Base-by-base conservation (phyloP, 2,888 invertebrate genomes). In the Epistrophe grossulariae region DNA sequence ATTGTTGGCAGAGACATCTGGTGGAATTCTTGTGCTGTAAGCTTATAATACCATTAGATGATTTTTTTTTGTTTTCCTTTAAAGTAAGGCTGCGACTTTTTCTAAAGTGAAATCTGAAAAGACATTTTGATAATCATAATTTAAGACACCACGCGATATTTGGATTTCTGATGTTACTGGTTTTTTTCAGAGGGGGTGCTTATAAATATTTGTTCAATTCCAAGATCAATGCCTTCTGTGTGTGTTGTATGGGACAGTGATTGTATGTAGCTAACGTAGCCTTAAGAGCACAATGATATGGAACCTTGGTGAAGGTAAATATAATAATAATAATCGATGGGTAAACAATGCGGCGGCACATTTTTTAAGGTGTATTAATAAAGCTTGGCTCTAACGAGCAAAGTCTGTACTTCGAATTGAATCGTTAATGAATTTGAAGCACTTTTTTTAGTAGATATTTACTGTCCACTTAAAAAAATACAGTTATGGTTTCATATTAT, bases 351-450 rank as follows among this genome's bases (percentile, higher is more conserved):
- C 38, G 82, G 28, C 45, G 50, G 68, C 68, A 50, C 35, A 66
- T 71, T 78, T 62, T 62, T 70, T 62, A 11, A 55, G 11, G 9
- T 15, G 24, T 28, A 24, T 57, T 35, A 77, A 40, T 84, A 73
- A 76, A 80, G 72, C 72, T 52, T 52, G 52, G 66, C 79, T 73
- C 35, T 73, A 79, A 84, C 71, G 79, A 84, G 74, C 64, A 40
- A 70, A 70, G 62, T n/a, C n/a, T n/a, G n/a, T 60, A 62, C 68
- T 55, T 73, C 50, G 9, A 72, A 72, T 55, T 70, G 60, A 68
- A 62, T 70, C 8, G 17, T 15, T 48, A 35, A 71, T 66, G 40
- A 40, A 68, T 70, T 71, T 68, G 72, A 77, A 77, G 52, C 60
- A 50, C 13, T 38, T 38, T 48, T 45, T 66, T 59, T 52, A 24